These are phyloP conservation scores for Holacanthella duospinosa DNA, from an alignment of 2,888 invertebrate species.

Conservation along the genomic window DNA sequence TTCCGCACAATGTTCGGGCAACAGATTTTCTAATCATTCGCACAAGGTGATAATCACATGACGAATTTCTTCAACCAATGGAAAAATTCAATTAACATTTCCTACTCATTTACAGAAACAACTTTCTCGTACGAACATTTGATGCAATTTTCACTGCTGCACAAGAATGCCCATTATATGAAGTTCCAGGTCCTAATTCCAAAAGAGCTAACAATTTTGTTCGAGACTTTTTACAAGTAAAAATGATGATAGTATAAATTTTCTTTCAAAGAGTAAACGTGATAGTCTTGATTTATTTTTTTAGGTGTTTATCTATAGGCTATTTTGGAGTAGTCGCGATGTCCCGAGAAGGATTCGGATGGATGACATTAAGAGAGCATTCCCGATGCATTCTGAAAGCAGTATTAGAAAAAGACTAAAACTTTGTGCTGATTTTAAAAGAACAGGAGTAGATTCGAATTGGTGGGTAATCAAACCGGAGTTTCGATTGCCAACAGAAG, in stretches of 20 bases:
- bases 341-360: constrained; percentile 86
- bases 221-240: constrained; percentile 86
- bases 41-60: constrained; percentile 32
- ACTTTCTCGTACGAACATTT: constrained; percentile 79
- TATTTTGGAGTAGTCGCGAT: constrained; percentile 93
- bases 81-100: background rate
- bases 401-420: constrained; percentile 93
- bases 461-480: constrained; percentile 94
- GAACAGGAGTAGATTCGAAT: constrained; percentile 72
- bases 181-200: constrained; percentile 98
- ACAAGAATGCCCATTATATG: constrained; percentile 90
- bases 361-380: constrained; percentile 96
- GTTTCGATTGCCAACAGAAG: constrained; percentile 89
- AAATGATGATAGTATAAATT: background rate
- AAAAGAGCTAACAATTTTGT: constrained; percentile 97
- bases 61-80: no score
- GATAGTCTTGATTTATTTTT: constrained; percentile 83
- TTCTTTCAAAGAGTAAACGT: constrained; percentile 39
- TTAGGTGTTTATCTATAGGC: constrained; percentile 86
- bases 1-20: constrained; percentile 64
- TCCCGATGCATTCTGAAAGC: constrained; percentile 94
- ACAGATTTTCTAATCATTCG: constrained; percentile 79
- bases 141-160: constrained; percentile 85
- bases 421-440: constrained; percentile 92
- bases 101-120: constrained; percentile 46